phyloP scores from a whole-genome alignment of 2,797 vertebrate genomes.

The Selene dorsalis region DNA sequence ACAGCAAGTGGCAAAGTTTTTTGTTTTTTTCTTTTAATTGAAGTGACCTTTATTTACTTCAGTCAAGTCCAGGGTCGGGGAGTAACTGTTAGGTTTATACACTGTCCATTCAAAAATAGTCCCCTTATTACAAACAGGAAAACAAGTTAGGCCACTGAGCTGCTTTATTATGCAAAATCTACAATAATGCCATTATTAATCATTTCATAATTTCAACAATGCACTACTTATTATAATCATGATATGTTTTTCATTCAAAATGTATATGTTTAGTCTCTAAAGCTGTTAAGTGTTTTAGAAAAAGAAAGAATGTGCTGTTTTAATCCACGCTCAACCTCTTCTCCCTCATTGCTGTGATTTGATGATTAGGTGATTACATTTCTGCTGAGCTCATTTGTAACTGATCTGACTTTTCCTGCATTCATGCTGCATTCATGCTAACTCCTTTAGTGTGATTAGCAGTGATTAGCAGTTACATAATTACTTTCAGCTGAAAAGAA shows the following conservation, averaged over 20 bases:
- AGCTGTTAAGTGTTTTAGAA: no score
- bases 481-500: conserved; percentile 22
- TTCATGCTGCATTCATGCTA: background rate
- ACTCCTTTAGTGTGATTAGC: conserved; percentile 12
- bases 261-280: no score
- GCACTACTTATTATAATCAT: no score
- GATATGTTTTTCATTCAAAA: no score
- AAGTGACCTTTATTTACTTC: conserved; percentile 17
- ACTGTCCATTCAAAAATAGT: background rate
- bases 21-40: background rate
- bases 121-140: background rate
- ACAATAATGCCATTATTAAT: no score
- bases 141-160: background rate
- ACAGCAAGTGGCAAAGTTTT: conserved; percentile 3
- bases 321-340: conserved; percentile 5
- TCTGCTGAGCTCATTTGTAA: conserved; percentile 22
- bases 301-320: no score
- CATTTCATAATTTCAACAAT: no score
- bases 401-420: conserved; percentile 21
- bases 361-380: conserved; percentile 15
- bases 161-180: no score
- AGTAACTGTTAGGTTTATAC: conserved; percentile 15
- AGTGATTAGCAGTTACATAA: conserved; percentile 13
- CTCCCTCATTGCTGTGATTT: conserved; percentile 6
- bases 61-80: conserved; percentile 8